phyloP scores from a whole-genome alignment of 2,797 vertebrate genomes.

The Parotocinclus haroldoi region DNA sequence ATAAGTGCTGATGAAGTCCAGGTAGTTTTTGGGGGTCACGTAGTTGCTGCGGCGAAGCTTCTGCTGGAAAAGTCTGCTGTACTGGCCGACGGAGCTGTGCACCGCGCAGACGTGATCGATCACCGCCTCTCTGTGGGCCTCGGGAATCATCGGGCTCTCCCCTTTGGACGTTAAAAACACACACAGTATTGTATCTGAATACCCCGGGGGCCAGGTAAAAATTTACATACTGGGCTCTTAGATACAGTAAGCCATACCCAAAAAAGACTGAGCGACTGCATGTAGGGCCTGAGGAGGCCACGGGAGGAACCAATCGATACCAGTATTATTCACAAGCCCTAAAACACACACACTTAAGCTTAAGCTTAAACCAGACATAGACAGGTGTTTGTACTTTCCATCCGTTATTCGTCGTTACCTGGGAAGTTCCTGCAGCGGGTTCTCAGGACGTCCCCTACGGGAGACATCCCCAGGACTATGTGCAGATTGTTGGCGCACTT shows the following conservation, averaged over 20 bases:
- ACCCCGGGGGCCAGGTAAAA: no score
- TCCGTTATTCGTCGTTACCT: constrained; percentile 66
- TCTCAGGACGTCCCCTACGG: constrained; percentile 85
- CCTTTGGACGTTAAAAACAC: constrained; percentile 62
- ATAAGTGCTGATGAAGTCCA: constrained; percentile 90
- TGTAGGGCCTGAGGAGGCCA: constrained; percentile 91
- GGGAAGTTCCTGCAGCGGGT: constrained; percentile 95
- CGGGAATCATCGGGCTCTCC: constrained; percentile 76
- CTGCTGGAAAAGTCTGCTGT: constrained; percentile 84
- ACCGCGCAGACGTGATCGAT: constrained; percentile 86
- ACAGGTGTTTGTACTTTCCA: background rate
- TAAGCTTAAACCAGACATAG: background rate
- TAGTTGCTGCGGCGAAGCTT: constrained; percentile 88
- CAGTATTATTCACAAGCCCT: constrained; percentile 96
- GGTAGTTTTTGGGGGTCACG: constrained; percentile 93
- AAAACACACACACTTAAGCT: constrained; percentile 18
- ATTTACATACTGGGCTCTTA: no score
- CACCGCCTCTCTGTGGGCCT: constrained; percentile 61
- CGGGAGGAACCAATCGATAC: constrained; percentile 95
- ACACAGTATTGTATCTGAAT: background rate
- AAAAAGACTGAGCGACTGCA: constrained; percentile 86
- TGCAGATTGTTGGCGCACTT: constrained; percentile 93
- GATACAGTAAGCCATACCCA: constrained; percentile 76
- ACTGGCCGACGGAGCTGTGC: constrained; percentile 80
- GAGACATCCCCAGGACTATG: constrained; percentile 92